Evolutionary conservation across 2,888 invertebrate genomes (phyloP), one percentile per base, ranked within the genome.

Genomic region (Eulithis prunata): DNA sequence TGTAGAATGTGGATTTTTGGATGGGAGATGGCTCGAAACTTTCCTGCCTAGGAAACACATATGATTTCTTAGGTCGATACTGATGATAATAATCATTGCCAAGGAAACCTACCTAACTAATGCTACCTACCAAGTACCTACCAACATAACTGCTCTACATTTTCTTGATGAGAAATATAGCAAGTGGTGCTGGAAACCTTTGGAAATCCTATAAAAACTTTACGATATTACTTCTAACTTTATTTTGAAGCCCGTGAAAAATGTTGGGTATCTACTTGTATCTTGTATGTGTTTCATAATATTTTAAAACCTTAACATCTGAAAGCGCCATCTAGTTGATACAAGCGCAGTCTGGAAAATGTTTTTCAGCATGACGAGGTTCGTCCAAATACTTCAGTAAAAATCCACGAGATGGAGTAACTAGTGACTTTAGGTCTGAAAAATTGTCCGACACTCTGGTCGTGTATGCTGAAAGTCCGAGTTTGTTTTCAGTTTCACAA

Each of bases 401-500:
- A 81, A 80, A 62, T 74, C 66, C 71, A 58, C 60, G 56, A 85
- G 86, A 81, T 84, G 84, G 85, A 83, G 78, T 14, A 69, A 51
- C 41, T 36, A 32, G 46, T 41, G 10, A 45, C 28, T 13, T 38
- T 47, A 13, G 38, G n/a, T 28, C 14, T 63, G 43, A 47, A 43
- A 51, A 21, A 21, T 21, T 21, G 2, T 21, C 21, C 21, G 21
- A 21, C 21, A 21, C 2, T 21, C 21, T 21, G 21, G 21, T 1
- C 21, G 14, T 10, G 0, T 4, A 3, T 8, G 28, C 21, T 61
- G 43, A 43, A 59, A 59, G 47, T 14, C 21, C 38, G 7, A 52
- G 57, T 41, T 64, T 36, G 14, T 32, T 51, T 56, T 21, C 12
- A 57, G 61, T 54, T 67, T 47, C 13, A 47, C n/a, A 14, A 12